Conservation (phyloP, 1,140 invertebrate species). For the Maniola jurtina region DNA sequence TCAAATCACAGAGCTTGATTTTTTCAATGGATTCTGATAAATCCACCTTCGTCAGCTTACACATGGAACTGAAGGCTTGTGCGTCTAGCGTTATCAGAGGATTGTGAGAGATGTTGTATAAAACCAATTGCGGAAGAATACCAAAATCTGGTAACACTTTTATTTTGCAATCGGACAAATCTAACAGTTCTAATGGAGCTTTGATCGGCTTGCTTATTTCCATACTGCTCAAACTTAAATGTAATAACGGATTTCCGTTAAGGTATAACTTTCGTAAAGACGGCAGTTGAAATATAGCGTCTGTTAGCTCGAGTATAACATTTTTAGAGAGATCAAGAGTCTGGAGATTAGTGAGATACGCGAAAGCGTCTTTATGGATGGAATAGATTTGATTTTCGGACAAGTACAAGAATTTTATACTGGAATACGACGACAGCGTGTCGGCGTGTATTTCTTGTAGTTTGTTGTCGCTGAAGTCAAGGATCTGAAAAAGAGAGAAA, state of each 20-base stretch:
- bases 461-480: conserved; percentile 82
- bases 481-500: conserved; percentile 69
- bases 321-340: conserved; percentile 81
- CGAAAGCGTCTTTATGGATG: conserved; percentile 79
- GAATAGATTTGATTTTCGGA: conserved; percentile 81
- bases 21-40: conserved; percentile 61
- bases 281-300: conserved; percentile 79
- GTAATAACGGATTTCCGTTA: conserved; percentile 77
- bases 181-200: conserved; percentile 79
- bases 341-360: conserved; percentile 73
- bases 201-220: conserved; percentile 73
- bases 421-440: conserved; percentile 79
- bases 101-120: conserved; percentile 75
- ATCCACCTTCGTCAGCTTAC: conserved; percentile 68
- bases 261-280: conserved; percentile 80
- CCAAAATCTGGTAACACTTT: conserved; percentile 78
- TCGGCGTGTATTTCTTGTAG: conserved; percentile 78
- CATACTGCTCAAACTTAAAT: conserved; percentile 62
- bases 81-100: conserved; percentile 51
- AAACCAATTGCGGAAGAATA: conserved; percentile 65
- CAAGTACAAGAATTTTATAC: conserved; percentile 80
- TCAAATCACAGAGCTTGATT: conserved; percentile 57
- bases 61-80: conserved; percentile 63
- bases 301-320: conserved; percentile 78
- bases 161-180: conserved; percentile 79